These are phyloP conservation scores for Malurus leucopterus DNA, from an alignment of 2,797 vertebrate species.

Conservation along the genomic window DNA sequence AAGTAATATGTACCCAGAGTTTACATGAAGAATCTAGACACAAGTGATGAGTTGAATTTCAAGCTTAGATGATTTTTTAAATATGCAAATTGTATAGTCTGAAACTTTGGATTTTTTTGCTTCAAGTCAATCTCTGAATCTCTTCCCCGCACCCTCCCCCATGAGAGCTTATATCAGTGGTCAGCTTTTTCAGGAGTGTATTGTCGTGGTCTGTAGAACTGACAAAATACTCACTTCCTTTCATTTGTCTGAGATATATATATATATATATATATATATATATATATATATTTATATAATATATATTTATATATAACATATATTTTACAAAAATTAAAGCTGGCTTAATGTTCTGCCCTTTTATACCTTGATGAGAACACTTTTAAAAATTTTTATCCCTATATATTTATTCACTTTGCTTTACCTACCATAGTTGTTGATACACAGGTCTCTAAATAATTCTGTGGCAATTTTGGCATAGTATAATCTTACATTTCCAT, in stretches of 20 bases:
- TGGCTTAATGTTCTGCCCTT: neutral
- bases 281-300: no score
- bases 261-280: no score
- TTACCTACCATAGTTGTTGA: neutral
- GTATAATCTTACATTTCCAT: neutral
- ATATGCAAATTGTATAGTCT: neutral
- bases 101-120: neutral
- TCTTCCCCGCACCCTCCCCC: neutral
- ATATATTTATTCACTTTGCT: neutral
- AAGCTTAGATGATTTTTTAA: neutral
- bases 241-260: neutral
- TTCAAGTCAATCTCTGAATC: neutral
- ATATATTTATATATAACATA: neutral
- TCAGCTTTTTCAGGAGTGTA: neutral
- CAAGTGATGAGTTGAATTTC: neutral
- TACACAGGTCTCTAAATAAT: neutral
- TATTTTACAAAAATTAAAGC: neutral
- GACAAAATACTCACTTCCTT: neutral
- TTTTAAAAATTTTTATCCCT: neutral
- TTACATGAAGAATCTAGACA: neutral
- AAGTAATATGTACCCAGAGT: neutral
- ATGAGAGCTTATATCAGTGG: neutral
- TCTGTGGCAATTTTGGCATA: neutral
- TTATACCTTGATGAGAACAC: neutral
- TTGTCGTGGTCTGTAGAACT: neutral